Evolutionary conservation across 2,888 invertebrate genomes (phyloP), one percentile per base, ranked within the genome.

Genomic region (Caradrina clavipalpis): DNA sequence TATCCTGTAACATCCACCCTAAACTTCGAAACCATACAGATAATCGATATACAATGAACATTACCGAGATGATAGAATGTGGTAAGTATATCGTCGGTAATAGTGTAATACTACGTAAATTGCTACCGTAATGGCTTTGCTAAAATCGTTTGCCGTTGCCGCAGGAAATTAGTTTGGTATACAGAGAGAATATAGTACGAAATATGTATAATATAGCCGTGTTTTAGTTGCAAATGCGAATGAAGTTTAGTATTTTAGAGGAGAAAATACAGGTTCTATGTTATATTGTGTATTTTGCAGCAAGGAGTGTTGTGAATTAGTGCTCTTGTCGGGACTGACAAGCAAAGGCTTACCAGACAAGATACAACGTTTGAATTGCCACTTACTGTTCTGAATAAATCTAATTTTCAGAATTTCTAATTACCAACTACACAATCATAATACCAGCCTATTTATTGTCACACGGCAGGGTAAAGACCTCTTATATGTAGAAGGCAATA

Each of bases 1-100:
- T 45, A 56, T 50, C 31, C n/a, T 31, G 21, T 22, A 3, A 50
- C 58, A 81, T 55, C 59, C 67, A 63, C 51, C 60, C 61, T 57
- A 21, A 47, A 69, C 49, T 61, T 70, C 65, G 42, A 53, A 67
- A 51, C 51, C 68, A 61, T 65, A 62, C 45, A 73, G 55, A 76
- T 70, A 69, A 77, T 82, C 74, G 69, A 75, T 73, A 69, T 55
- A 75, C 73, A 74, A 74, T 74, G 61, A 71, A 75, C 67, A 80
- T 84, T 65, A 77, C 39, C 47, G 42, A 64, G 54, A 78, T 73
- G 73, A 83, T 69, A 64, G 69, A 80, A 71, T 73, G 59, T 63
- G 31, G 31, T n/a, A n/a, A n/a, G n/a, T 69, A 49, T 72, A 70
- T 50, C 51, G 49, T 62, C 58, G 11, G 50, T 83, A 74, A 74